A percentile compares a stretch with the other conserved stretches of the same genome.
These are phyloP conservation scores for Hartigia nigra DNA, from an alignment of 2,888 invertebrate species.

Conservation along the genomic window DNA sequence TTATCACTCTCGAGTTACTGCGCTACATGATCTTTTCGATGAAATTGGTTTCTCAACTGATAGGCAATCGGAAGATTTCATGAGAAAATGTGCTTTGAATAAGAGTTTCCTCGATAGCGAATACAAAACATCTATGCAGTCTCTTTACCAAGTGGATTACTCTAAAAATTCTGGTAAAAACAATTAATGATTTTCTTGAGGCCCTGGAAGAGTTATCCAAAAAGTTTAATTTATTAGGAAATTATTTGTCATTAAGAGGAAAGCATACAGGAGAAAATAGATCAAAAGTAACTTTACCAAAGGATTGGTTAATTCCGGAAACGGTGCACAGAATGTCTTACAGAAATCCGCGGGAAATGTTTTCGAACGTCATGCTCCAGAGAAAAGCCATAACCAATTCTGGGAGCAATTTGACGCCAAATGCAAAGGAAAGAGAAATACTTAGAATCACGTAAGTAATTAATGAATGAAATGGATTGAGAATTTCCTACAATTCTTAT, in stretches of 20 bases:
- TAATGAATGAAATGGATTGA: background rate
- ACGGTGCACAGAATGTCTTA: conserved; percentile 43
- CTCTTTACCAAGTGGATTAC: conserved; percentile 44
- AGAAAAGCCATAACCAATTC: conserved; percentile 29
- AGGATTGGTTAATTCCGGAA: conserved; percentile 46
- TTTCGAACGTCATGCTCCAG: conserved; percentile 1
- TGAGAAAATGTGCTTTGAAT: conserved; percentile 32
- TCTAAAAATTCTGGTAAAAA: conserved; percentile 31
- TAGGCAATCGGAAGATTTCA: conserved; percentile 39
- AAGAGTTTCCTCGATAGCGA: conserved; percentile 41
- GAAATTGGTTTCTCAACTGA: conserved; percentile 27
- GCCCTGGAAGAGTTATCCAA: background rate
- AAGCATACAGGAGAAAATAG: conserved; percentile 23
- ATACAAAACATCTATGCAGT: conserved; percentile 32
- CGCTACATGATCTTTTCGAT: conserved; percentile 42
- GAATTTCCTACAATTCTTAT: background rate
- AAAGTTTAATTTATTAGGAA: conserved; percentile 11
- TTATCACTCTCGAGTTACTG: conserved; percentile 34
- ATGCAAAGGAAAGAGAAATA: conserved; percentile 44
- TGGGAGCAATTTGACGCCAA: conserved; percentile 37
- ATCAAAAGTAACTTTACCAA: conserved; percentile 33
- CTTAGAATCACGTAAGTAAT: conserved; percentile 42
- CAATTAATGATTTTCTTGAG: background rate
- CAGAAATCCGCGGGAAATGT: conserved; percentile 40
- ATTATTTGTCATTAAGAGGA: conserved; percentile 25